Base-by-base conservation (phyloP, 2,113 vertebrate genomes). In the Xiphias gladius region DNA sequence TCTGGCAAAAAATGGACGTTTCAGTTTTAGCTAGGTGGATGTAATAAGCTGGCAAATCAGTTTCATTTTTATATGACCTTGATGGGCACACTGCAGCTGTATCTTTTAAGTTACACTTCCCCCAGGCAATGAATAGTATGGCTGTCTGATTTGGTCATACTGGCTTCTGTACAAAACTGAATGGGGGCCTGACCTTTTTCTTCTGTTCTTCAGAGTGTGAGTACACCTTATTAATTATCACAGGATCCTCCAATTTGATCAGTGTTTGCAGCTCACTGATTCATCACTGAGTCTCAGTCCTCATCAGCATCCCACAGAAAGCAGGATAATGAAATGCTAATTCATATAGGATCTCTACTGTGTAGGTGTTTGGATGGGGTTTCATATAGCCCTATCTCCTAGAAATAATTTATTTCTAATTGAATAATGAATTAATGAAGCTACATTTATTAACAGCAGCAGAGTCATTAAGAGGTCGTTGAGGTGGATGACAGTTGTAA, bases 261-360 rank as follows among this genome's bases (percentile, higher is more conserved):
- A 54, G 24, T 17, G 46, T 28, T 35, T 48, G 37, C 59, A 57
- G 37, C 24, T 24, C 48, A 46, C 52, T 39, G 39, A 77, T 55
- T 55, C 54, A 74, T 62, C 46, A 37, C 22, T 24, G 20, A 46
- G 28, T 22, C 50, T 58, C 32, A 39, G 46, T 52, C 59, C 50
- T 77, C 73, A 61, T 55, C 16, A 61, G 50, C 67, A 26, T 75
- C 46, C 20, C 2, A 58, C 39, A 50, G 16, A 59, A 55, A 39
- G 26, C 57, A 30, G 14, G 28, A 58, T 58, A 64, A 17, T 22
- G 66, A 55, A 58, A 55, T 59, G 52, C 11, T 58, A 2, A 73
- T 74, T 69, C 28, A 37, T 46, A 41, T 30, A 58, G 20, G 59
- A 66, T 52, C 57, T 65, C 24, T 7, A 26, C 22, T 39, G 28